Percentiles rank a stretch among this genome's conserved stretches.
phyloP scores from a whole-genome alignment of 2,113 vertebrate species.

The Platichthys stellatus region DNA sequence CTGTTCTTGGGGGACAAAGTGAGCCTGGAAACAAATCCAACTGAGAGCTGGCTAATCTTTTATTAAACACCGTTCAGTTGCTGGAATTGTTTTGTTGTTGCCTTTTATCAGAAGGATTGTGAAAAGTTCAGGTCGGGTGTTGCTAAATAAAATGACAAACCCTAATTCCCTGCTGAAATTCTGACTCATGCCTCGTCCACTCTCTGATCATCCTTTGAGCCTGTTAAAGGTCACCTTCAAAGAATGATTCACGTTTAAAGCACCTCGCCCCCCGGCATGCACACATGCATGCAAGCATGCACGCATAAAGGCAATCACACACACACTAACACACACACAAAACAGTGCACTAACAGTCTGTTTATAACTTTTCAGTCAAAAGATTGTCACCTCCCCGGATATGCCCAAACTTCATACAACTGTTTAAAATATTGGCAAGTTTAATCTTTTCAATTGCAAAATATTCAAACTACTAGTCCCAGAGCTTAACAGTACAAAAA shows the following conservation, averaged over 20 bases:
- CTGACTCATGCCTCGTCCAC: neutral
- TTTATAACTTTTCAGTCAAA: too few relatives aligned
- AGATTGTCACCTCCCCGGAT: too few relatives aligned
- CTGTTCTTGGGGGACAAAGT: neutral
- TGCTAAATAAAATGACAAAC: constrained; percentile 2
- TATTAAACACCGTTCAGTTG: too few relatives aligned
- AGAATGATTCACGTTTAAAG: constrained; percentile 35
- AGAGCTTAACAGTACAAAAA: too few relatives aligned
- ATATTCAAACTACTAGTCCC: too few relatives aligned
- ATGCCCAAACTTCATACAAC: too few relatives aligned
- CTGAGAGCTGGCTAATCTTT: neutral
- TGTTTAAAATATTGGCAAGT: too few relatives aligned
- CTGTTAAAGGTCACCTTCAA: constrained; percentile 75
- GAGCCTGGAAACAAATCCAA: neutral
- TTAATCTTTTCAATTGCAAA: too few relatives aligned
- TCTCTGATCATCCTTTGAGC: constrained; percentile 46
- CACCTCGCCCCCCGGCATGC: neutral
- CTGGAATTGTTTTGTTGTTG: neutral
- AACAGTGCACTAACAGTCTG: too few relatives aligned
- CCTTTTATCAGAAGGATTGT: neutral
- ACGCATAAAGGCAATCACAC: neutral
- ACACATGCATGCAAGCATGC: constrained; percentile 3
- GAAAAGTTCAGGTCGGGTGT: neutral
- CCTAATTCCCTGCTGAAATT: neutral
- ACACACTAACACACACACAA: too few relatives aligned